These are phyloP conservation scores for Daboia siamensis DNA, from an alignment of 2,113 vertebrate genomes.

Conservation along the genomic window DNA sequence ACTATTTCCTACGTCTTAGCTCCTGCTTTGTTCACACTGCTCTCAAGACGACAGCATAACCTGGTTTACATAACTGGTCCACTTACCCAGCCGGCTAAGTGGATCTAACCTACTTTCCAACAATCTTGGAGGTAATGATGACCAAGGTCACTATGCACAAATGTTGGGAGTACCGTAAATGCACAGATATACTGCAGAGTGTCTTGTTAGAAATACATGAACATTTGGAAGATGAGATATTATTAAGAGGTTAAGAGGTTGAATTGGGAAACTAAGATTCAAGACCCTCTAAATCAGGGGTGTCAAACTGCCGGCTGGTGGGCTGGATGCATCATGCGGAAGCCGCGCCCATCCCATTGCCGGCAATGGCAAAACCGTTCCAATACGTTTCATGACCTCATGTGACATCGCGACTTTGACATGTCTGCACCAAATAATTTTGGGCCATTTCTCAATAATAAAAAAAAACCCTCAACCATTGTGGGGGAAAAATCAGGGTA, in stretches of 20 bases:
- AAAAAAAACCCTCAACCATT: neutral
- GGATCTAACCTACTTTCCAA: conserved; percentile 41
- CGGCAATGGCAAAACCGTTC: too few relatives aligned
- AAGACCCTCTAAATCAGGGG: neutral
- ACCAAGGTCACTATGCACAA: neutral
- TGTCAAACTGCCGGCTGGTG: too few relatives aligned
- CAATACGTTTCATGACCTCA: too few relatives aligned
- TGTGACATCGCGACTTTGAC: too few relatives aligned
- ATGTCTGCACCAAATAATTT: neutral
- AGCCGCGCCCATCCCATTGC: too few relatives aligned
- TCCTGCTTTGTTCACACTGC: neutral
- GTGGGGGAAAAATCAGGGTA: neutral
- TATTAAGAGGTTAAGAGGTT: neutral
- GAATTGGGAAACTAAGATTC: neutral
- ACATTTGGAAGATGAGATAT: neutral
- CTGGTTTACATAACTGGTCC: conserved; percentile 43
- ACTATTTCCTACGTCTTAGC: neutral
- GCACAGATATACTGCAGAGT: neutral
- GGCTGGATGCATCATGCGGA: too few relatives aligned
- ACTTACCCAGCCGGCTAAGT: conserved; percentile 39
- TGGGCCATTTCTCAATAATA: neutral
- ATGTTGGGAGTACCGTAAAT: neutral
- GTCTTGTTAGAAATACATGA: neutral
- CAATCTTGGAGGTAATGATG: neutral
- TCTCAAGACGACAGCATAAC: conserved; percentile 10